phyloP scores from a whole-genome alignment of 2,888 invertebrate genomes.

The Ligdia adustata region DNA sequence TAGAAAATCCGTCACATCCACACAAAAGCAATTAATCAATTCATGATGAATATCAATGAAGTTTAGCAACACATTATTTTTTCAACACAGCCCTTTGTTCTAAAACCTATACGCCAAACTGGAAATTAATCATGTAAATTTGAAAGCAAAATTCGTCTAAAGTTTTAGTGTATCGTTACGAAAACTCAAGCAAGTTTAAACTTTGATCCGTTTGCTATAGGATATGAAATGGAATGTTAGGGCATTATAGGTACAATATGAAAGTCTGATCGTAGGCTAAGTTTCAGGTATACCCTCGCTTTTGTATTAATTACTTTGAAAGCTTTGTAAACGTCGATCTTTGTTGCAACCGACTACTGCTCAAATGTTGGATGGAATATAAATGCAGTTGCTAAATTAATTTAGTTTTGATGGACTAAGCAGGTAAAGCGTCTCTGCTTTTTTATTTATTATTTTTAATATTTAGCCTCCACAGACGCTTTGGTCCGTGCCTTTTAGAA shows the following conservation, averaged over 20 bases:
- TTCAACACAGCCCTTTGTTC: neutral
- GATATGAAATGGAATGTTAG: slow-evolving; percentile 8
- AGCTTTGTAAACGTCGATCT: slow-evolving; percentile 17
- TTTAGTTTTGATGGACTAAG: no score
- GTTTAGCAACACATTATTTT: no score
- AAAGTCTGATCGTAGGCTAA: slow-evolving; percentile 18
- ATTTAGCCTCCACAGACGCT: no score
- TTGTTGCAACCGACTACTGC: slow-evolving; percentile 1
- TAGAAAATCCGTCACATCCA: no score
- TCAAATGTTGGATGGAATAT: no score
- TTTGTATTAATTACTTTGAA: slow-evolving; percentile 32
- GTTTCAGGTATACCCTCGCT: slow-evolving; percentile 27
- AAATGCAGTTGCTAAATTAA: no score
- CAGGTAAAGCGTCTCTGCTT: no score
- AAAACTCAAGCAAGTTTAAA: neutral
- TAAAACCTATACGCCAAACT: slow-evolving; percentile 25
- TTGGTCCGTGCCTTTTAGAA: no score
- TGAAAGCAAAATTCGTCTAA: slow-evolving; percentile 30
- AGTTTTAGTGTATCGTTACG: slow-evolving; percentile 2
- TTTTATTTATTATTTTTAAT: no score
- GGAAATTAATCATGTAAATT: slow-evolving; percentile 29
- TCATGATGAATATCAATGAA: no score
- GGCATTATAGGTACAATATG: slow-evolving; percentile 4
- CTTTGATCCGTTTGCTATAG: neutral
- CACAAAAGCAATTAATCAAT: no score